Evolutionary conservation across 2,888 invertebrate species (phyloP).

Genomic region (Laothoe populi): DNA sequence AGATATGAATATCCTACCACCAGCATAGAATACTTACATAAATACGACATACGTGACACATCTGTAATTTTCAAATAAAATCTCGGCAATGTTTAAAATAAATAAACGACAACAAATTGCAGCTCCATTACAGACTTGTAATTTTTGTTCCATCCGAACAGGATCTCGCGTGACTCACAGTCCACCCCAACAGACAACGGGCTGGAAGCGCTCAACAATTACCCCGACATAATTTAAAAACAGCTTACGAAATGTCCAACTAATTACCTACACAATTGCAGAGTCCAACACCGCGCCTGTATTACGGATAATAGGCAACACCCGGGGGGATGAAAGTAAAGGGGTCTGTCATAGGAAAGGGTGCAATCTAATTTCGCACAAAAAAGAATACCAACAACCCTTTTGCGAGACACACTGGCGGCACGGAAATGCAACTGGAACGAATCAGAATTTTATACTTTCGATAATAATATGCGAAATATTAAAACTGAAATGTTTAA

Average conservation of each 20-base stretch:
- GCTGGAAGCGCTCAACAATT: constrained; percentile 1
- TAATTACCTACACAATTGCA: constrained; percentile 29
- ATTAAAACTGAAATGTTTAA: constrained; percentile 8
- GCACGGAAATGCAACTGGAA: constrained; percentile 30
- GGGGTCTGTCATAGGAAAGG: constrained; percentile 61
- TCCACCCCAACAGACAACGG: not conserved
- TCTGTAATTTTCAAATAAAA: too few relatives aligned
- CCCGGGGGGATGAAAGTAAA: constrained; percentile 55
- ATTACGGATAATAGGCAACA: constrained; percentile 52
- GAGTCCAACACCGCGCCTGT: constrained; percentile 48
- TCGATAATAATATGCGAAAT: not conserved
- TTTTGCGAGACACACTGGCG: constrained; percentile 51
- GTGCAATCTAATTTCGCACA: constrained; percentile 76
- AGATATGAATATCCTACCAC: too few relatives aligned
- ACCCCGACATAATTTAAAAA: constrained; percentile 20
- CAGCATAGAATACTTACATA: too few relatives aligned
- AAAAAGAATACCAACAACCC: constrained; percentile 70
- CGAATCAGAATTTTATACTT: not conserved
- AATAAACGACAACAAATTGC: constrained; percentile 9
- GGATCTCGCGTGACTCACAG: constrained; percentile 11
- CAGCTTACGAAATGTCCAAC: constrained; percentile 23
- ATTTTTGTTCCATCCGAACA: not conserved
- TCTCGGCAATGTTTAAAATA: too few relatives aligned
- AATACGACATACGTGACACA: too few relatives aligned
- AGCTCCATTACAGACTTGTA: constrained; percentile 2